A percentile compares a stretch with the other conserved stretches of the same genome.
These are phyloP conservation scores for Crenuchus spilurus DNA, from an alignment of 2,797 vertebrate genomes.

Conservation along the genomic window DNA sequence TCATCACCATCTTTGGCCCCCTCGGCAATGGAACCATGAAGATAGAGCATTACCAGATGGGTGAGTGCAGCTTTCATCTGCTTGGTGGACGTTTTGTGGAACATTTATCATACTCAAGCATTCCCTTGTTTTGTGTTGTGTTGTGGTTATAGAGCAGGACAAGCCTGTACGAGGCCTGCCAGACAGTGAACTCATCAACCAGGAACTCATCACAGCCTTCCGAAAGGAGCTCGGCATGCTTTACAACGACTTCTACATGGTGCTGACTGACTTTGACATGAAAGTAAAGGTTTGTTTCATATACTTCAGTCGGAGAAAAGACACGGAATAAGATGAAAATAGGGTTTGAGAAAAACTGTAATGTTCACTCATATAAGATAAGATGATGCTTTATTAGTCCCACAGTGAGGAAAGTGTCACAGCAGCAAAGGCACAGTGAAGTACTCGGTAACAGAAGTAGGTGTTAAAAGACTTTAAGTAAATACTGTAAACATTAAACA, in stretches of 20 bases:
- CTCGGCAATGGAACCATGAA: constrained; percentile 86
- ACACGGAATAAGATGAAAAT: neutral
- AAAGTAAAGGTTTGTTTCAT: constrained; percentile 80
- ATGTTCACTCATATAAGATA: no score
- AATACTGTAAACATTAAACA: no score
- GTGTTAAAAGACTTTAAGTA: no score
- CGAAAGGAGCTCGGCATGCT: constrained; percentile 87
- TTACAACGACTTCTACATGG: constrained; percentile 89
- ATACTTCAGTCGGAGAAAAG: neutral
- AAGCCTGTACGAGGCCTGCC: constrained; percentile 84
- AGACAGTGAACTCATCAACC: constrained; percentile 82
- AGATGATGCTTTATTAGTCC: no score
- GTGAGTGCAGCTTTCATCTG: constrained; percentile 59
- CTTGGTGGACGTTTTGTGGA: neutral
- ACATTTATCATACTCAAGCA: neutral
- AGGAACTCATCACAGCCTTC: constrained; percentile 81
- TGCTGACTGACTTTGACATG: constrained; percentile 85
- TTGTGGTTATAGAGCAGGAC: constrained; percentile 80
- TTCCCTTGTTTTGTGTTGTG: neutral
- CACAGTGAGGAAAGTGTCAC: no score
- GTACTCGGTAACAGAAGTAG: no score
- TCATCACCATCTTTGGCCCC: constrained; percentile 85
- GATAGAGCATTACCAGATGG: constrained; percentile 90
- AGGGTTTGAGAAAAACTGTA: neutral
- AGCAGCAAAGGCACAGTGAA: no score